These are phyloP conservation scores for Pygmarrhopalites habei DNA, from an alignment of 1,140 invertebrate species.

Conservation along the genomic window DNA sequence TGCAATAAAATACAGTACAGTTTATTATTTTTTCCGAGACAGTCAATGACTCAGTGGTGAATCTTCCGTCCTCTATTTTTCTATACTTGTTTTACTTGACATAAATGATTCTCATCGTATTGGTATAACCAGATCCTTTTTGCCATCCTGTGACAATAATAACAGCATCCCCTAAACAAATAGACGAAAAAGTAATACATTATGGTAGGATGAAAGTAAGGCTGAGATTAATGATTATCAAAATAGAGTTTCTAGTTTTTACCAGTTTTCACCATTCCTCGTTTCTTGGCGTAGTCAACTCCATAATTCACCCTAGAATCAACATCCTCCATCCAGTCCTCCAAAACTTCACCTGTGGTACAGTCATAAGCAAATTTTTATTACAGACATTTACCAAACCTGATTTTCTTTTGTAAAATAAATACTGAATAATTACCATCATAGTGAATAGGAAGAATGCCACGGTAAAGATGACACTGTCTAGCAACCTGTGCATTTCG, in stretches of 20 bases:
- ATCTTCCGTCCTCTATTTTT: too few relatives aligned
- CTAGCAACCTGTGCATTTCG: conserved; percentile 72
- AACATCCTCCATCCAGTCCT: conserved; percentile 91
- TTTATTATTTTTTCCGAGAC: too few relatives aligned
- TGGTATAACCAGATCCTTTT: conserved; percentile 91
- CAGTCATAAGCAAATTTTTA: too few relatives aligned
- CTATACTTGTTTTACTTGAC: conserved; percentile 46
- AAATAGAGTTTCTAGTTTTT: too few relatives aligned
- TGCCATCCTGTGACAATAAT: conserved; percentile 95
- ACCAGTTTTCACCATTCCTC: conserved; percentile 76
- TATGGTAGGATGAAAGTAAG: too few relatives aligned
- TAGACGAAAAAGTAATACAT: too few relatives aligned
- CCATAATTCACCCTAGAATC: conserved; percentile 84
- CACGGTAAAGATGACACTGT: conserved; percentile 88
- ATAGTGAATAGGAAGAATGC: conserved; percentile 74
- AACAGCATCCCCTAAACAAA: conserved; percentile 78
- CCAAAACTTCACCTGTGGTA: conserved; percentile 21
- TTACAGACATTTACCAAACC: too few relatives aligned
- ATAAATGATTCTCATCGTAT: conserved; percentile 91
- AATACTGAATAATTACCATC: background rate
- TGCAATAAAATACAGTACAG: too few relatives aligned
- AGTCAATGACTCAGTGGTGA: too few relatives aligned
- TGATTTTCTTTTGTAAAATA: too few relatives aligned
- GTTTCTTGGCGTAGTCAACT: conserved; percentile 76
- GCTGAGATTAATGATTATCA: too few relatives aligned